Evolutionary conservation across 2,797 vertebrate genomes (phyloP).

Genomic region (Oreonectes daqikongensis): DNA sequence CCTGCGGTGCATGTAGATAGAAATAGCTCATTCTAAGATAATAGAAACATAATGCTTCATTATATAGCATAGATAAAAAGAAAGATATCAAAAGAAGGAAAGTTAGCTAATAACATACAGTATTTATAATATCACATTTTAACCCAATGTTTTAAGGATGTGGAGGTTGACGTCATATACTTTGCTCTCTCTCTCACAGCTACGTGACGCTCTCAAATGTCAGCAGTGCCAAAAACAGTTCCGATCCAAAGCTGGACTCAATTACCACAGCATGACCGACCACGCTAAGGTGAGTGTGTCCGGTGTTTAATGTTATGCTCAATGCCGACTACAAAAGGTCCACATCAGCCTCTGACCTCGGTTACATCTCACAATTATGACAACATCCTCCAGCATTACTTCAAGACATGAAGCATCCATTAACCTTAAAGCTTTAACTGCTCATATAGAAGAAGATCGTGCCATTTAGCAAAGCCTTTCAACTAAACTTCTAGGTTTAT

Average conservation of each 20-base stretch:
- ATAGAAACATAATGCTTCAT: too few relatives aligned
- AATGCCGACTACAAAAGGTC: constrained; percentile 54
- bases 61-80: too few relatives aligned
- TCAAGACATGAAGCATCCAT: constrained; percentile 21
- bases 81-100: too few relatives aligned
- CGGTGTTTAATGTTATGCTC: constrained; percentile 11
- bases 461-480: background rate
- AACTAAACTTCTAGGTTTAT: background rate
- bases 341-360: constrained; percentile 54
- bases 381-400: constrained; percentile 1
- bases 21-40: too few relatives aligned
- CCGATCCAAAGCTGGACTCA: constrained; percentile 95
- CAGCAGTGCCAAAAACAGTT: constrained; percentile 97
- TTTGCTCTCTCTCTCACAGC: constrained; percentile 72
- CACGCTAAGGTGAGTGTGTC: constrained; percentile 74
- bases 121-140: constrained; percentile 5
- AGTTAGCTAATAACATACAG: too few relatives aligned
- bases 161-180: background rate
- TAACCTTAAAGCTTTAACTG: constrained; percentile 16
- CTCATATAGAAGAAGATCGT: constrained; percentile 8
- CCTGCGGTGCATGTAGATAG: too few relatives aligned
- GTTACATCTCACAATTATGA: constrained; percentile 44
- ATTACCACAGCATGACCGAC: constrained; percentile 96
- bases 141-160: constrained; percentile 11
- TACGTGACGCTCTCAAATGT: constrained; percentile 96